Percentiles rank a stretch among this genome's conserved stretches.
phyloP scores from a whole-genome alignment of 2,113 vertebrate species.

The Nothobranchius kuhntae region DNA sequence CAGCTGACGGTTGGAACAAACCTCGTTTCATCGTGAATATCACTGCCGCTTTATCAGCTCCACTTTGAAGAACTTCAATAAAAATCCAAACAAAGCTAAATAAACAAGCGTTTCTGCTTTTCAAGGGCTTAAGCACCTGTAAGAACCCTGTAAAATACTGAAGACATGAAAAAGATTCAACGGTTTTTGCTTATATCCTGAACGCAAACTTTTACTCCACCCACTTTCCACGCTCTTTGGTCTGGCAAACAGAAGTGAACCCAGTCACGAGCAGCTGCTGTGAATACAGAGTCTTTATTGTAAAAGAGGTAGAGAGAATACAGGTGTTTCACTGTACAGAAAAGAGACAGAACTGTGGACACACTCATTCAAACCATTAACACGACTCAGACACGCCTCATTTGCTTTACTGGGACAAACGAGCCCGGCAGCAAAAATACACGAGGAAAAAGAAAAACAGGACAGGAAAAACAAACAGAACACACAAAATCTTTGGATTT shows the following conservation, averaged over 20 bases:
- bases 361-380: constrained; percentile 76
- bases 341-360: constrained; percentile 80
- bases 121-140: no score
- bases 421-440: constrained; percentile 64
- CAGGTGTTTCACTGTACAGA: constrained; percentile 86
- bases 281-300: constrained; percentile 87
- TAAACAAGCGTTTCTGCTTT: no score
- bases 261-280: constrained; percentile 33
- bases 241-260: not conserved
- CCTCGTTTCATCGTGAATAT: no score
- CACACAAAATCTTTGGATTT: constrained; percentile 81
- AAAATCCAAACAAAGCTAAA: no score
- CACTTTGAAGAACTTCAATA: no score
- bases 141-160: no score
- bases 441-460: constrained; percentile 9
- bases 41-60: no score
- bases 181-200: no score
- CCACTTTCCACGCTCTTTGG: not conserved
- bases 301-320: constrained; percentile 88
- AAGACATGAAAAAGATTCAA: no score
- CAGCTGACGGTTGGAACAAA: no score
- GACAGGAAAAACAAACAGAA: constrained; percentile 68
- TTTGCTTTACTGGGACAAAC: constrained; percentile 65
- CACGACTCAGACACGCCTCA: constrained; percentile 67
- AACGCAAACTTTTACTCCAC: no score